Evolutionary conservation across 2,797 vertebrate species (phyloP).

Genomic region (Micropoecilia bifurca): DNA sequence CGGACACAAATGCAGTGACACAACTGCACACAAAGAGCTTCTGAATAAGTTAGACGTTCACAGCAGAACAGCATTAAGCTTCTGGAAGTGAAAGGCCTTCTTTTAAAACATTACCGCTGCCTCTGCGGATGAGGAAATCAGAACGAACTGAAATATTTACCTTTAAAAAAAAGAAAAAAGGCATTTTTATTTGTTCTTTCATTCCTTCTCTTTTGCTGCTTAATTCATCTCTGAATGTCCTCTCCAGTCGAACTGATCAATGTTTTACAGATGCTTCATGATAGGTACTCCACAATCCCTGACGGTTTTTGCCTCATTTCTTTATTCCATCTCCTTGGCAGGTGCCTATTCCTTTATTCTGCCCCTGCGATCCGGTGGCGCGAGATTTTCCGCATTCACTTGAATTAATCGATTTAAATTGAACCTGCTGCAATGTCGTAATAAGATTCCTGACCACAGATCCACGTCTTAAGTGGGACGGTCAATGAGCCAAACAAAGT

Average conservation of each 20-base stretch:
- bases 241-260: background rate
- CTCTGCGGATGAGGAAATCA: background rate
- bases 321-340: background rate
- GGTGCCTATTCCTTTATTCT: background rate
- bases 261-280: background rate
- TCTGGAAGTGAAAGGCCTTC: background rate
- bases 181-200: background rate
- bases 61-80: background rate
- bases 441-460: constrained; percentile 32
- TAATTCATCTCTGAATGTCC: background rate
- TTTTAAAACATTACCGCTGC: background rate
- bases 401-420: constrained; percentile 17
- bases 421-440: constrained; percentile 13
- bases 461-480: constrained; percentile 31
- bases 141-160: background rate
- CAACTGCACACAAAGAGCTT: too few species aligned
- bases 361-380: background rate
- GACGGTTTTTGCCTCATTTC: background rate
- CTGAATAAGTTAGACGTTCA: background rate
- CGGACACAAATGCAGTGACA: constrained; percentile 12
- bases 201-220: background rate
- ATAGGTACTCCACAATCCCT: background rate
- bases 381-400: constrained; percentile 21
- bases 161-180: background rate
- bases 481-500: background rate